Percentiles rank a stretch among this genome's conserved stretches.
These are phyloP conservation scores for honey bee (Apis mellifera) DNA, from an alignment of 1,140 invertebrate species.

Conservation along the genomic window DNA sequence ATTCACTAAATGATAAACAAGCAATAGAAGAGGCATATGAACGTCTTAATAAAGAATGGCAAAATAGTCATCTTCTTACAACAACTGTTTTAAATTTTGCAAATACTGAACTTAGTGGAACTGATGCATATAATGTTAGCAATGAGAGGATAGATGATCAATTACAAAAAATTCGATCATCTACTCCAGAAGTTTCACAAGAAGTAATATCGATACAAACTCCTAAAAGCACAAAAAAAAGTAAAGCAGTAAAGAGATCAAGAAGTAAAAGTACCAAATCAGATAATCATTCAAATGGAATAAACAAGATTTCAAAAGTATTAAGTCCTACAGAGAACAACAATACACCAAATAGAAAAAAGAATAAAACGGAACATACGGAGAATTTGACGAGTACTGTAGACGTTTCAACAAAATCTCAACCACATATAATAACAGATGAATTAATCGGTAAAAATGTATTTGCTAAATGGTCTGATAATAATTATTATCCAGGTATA, in stretches of 20 bases:
- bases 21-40: conserved; percentile 59
- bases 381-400: background rate
- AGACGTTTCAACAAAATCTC: background rate
- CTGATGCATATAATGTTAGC: conserved; percentile 46
- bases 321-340: background rate
- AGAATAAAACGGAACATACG: conserved; percentile 31
- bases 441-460: conserved; percentile 80
- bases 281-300: conserved; percentile 9
- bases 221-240: conserved; percentile 48
- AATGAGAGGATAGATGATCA: conserved; percentile 56
- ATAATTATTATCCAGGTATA: conserved; percentile 84
- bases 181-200: conserved; percentile 67
- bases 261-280: conserved; percentile 34
- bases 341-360: conserved; percentile 34
- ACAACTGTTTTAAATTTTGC: conserved; percentile 62
- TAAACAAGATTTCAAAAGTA: background rate
- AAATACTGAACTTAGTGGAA: conserved; percentile 59
- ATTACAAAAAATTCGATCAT: conserved; percentile 62
- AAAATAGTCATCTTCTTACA: conserved; percentile 69
- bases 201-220: conserved; percentile 13
- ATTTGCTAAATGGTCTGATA: conserved; percentile 85
- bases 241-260: conserved; percentile 41
- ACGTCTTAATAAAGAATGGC: conserved; percentile 71
- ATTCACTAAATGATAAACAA: conserved; percentile 36
- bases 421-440: conserved; percentile 19